Evolutionary conservation across 2,888 invertebrate genomes (phyloP).

Genomic region (Amiota communis): DNA sequence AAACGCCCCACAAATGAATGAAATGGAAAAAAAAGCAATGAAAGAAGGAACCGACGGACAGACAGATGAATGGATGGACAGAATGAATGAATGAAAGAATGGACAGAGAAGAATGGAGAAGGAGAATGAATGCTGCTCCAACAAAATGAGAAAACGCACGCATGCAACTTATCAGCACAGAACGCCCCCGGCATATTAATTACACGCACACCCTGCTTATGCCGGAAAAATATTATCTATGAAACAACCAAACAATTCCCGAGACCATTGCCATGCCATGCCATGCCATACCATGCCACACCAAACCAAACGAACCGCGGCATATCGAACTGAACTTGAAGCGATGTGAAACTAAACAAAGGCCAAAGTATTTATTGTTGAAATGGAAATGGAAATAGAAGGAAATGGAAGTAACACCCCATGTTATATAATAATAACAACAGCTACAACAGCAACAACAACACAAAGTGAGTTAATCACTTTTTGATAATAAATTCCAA

Average conservation of each 20-base stretch:
- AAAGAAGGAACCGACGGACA: no score
- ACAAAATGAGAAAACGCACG: constrained; percentile 46
- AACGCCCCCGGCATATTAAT: constrained; percentile 27
- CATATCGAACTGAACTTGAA: no score
- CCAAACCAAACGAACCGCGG: no score
- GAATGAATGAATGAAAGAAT: constrained; percentile 32
- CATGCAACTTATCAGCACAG: constrained; percentile 40
- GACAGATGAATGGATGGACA: constrained; percentile 26
- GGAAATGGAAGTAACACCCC: constrained; percentile 3
- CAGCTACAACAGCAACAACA: background rate
- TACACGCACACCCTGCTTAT: constrained; percentile 13
- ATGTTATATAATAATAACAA: background rate
- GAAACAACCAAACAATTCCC: no score
- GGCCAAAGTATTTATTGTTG: no score
- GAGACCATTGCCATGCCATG: no score
- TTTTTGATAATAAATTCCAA: constrained; percentile 50
- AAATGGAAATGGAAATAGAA: background rate
- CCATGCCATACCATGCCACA: no score
- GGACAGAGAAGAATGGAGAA: no score
- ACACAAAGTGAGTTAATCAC: constrained; percentile 17
- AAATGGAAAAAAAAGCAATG: background rate
- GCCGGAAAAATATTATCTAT: no score
- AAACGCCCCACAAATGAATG: no score
- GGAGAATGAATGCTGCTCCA: constrained; percentile 22
- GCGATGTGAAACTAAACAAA: no score